Conservation (phyloP, 1,140 invertebrate species). For the Danaus melanippus region DNA sequence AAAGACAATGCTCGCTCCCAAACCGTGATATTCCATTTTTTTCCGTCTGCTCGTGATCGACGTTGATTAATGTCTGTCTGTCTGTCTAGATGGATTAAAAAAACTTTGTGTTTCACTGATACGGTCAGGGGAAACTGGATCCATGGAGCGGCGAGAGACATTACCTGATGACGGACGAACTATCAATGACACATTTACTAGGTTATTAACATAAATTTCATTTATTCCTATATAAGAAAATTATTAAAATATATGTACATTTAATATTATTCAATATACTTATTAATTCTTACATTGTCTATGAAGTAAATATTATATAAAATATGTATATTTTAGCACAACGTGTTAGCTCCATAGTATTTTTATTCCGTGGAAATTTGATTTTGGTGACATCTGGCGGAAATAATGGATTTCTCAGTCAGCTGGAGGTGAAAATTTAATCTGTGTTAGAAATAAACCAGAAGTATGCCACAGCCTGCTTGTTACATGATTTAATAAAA, state of each 20-base stretch:
- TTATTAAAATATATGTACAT: too few species aligned
- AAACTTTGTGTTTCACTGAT: conserved; percentile 62
- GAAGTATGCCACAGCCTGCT: conserved; percentile 35
- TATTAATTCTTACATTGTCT: too few species aligned
- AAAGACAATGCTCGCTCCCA: conserved; percentile 15
- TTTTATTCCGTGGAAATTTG: conserved; percentile 56
- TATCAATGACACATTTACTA: too few species aligned
- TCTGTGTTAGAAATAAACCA: conserved; percentile 57
- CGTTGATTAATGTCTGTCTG: conserved; percentile 67
- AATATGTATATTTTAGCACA: too few species aligned
- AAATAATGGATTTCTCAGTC: conserved; percentile 71
- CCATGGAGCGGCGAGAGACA: conserved; percentile 16
- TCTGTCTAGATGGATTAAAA: conserved; percentile 60
- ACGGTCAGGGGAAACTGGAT: conserved; percentile 29
- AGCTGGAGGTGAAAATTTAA: conserved; percentile 72
- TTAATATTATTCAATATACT: too few species aligned
- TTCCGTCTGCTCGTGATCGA: conserved; percentile 53
- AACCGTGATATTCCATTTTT: conserved; percentile 29
- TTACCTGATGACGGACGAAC: background rate
- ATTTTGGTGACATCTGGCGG: conserved; percentile 70
- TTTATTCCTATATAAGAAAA: too few species aligned
- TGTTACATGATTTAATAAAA: conserved; percentile 11
- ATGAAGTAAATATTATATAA: too few species aligned
- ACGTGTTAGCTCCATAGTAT: conserved; percentile 20
- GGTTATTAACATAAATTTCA: too few species aligned